Base-by-base conservation (phyloP, 2,797 vertebrate species). In the Pampus argenteus region DNA sequence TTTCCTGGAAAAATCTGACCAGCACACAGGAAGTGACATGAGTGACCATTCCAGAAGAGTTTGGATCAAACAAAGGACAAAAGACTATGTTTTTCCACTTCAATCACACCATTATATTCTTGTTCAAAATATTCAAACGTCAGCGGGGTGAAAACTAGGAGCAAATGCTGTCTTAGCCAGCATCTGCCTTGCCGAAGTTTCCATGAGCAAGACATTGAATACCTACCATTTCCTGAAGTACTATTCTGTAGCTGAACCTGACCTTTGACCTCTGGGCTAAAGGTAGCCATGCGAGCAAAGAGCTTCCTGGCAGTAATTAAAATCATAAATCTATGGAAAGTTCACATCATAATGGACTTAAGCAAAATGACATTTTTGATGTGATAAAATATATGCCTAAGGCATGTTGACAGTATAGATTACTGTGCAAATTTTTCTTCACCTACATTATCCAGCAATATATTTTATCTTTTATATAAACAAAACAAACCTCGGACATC, bases 401-500 rank as follows among this genome's bases (percentile, higher is more conserved):
- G 23, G 23, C 10, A 14, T 9, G 9, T 45, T 49, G 28, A 62
- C 22, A 28, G 42, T 25, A 6, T 22, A 58, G 40, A 66, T 59
- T 26, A 31, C 29, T 31, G 44, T 34, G 31, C 2, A 42, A 59
- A 22, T 25, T 64, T 40, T 40, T 31, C 25, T 52, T 56, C 42
- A 22, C 38, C 20, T 63, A 50, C 47, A 9, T 28, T 63, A 63
- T 73, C 52, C 45, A 22, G 36, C 42, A 42, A 73, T 62, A 64
- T 5, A 36, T 71, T 62, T 74, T 11, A 68, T 49, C 47, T 76
- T 26, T 75, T 36, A 71, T 63, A 61, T 23, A 54, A 76, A 76
- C 69, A 64, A 29, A 79, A 74, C 47, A 81, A 71, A 79, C 66
- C 42, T 20, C 14, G n/a, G 42, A 73, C 72, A 74, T 76, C 20